These are phyloP conservation scores for Tipula confusa DNA, from an alignment of 2,888 invertebrate species.

Conservation along the genomic window DNA sequence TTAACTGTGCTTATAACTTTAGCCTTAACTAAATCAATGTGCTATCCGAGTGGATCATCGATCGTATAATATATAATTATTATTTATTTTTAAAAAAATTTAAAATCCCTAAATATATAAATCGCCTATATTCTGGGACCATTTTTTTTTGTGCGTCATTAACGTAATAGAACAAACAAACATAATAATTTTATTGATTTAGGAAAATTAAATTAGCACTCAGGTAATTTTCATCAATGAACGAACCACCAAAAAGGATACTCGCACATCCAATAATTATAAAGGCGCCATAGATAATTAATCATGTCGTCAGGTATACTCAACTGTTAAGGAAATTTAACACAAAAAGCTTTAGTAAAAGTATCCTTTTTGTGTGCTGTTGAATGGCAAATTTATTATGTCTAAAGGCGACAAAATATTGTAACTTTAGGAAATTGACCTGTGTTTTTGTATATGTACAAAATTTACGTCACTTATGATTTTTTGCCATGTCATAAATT, in stretches of 20 bases:
- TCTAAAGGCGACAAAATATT: background rate
- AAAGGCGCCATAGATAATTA: slow-evolving; percentile 33
- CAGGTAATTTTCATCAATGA: slow-evolving; percentile 27
- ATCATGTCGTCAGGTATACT: slow-evolving; percentile 31
- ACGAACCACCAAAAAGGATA: background rate
- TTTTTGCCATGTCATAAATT: slow-evolving; percentile 15
- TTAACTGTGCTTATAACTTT: background rate
- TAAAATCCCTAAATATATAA: background rate
- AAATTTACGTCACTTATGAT: background rate
- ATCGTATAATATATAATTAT: background rate
- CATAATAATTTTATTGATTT: background rate
- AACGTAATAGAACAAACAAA: background rate
- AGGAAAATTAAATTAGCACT: slow-evolving; percentile 29
- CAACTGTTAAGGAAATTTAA: background rate
- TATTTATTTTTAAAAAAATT: background rate
- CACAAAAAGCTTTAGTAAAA: background rate
- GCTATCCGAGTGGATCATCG: background rate
- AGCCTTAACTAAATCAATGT: background rate
- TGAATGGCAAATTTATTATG: slow-evolving; percentile 25
- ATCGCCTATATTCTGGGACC: background rate
- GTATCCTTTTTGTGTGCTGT: background rate
- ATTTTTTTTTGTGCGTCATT: background rate
- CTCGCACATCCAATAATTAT: background rate
- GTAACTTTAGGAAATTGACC: background rate
- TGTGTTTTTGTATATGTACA: background rate